Conservation (phyloP, 2,888 invertebrate species). For the Yponomeuta cagnagella region DNA sequence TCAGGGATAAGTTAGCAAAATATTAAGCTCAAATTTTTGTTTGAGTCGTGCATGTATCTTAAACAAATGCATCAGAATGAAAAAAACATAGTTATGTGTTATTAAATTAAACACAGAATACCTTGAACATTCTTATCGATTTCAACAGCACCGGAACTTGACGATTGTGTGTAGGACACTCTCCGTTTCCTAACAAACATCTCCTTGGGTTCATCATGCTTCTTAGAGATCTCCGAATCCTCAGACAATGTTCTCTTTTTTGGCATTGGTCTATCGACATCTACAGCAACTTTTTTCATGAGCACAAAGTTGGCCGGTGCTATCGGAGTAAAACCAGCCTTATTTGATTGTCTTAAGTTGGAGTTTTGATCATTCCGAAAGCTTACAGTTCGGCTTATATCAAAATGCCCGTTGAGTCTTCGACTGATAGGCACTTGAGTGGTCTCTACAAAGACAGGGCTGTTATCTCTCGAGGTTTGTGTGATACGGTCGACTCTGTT, state of each 20-base stretch:
- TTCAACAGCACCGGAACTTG: neutral
- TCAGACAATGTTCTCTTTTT: neutral
- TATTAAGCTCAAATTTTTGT: too few relatives aligned
- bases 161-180: neutral
- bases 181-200: neutral
- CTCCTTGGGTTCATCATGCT: neutral
- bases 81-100: too few relatives aligned
- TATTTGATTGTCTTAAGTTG: neutral
- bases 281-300: neutral
- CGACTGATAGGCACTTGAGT: neutral
- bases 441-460: neutral
- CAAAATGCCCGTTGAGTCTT: neutral
- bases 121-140: neutral
- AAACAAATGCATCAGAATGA: too few relatives aligned
- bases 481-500: neutral
- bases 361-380: neutral
- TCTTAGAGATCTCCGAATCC: neutral
- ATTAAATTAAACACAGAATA: neutral
- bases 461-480: neutral
- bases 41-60: too few relatives aligned
- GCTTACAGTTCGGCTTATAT: neutral
- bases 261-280: neutral
- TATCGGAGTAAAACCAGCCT: neutral
- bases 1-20: too few relatives aligned
- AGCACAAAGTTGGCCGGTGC: neutral